Evolutionary conservation across 35 echinoderm and acorn worm genomes (phyloP), one percentile per base, ranked within the genome.

Genomic region (Holothuria glaberrima): DNA sequence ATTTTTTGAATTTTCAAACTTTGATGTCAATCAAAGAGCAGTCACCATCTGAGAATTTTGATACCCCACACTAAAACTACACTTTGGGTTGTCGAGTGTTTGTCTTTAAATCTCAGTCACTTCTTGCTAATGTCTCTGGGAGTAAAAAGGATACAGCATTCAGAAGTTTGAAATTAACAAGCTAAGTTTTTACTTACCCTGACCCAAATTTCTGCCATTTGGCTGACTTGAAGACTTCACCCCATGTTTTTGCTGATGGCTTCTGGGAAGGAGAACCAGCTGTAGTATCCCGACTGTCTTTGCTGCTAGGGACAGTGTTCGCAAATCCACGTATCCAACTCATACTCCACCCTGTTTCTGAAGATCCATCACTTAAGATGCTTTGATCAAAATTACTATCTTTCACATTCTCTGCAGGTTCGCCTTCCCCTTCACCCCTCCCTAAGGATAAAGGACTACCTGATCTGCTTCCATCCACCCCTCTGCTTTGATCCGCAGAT

Each of bases 251-350:
- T 9, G 14, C 50, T 25, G 74, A 20, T 25, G 74, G 35, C 21
- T 28, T 78, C 74, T 78, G 74, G 12, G 74, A 78, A 54, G 50
- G 50, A 12, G 50, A 54, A 54, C 50, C 50, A 54, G 50, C 13
- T 54, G 50, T 54, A 54, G 50, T 17, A 9, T 17, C 50, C 50
- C 16, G 10, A 14, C 13, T 54, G 6, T 56, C 74, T 14, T 56
- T 28, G 20, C 74, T 78, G 50, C 74, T 78, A 33, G 74, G 44
- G 33, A 84, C 80, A 29, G 80, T 84, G 34, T 36, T 64, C 22
- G 80, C 80, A 61, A 84, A 84, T 33, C 59, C 80, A 28, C 57
- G 80, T 36, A 84, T 84, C 80, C 80, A 84, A 32, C 59, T 84
- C 31, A 84, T 52, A 25, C 54, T 84, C 80, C 80, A 84, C 50